These are phyloP conservation scores for Helicoverpa assulta DNA, from an alignment of 2,888 invertebrate species.

Conservation along the genomic window DNA sequence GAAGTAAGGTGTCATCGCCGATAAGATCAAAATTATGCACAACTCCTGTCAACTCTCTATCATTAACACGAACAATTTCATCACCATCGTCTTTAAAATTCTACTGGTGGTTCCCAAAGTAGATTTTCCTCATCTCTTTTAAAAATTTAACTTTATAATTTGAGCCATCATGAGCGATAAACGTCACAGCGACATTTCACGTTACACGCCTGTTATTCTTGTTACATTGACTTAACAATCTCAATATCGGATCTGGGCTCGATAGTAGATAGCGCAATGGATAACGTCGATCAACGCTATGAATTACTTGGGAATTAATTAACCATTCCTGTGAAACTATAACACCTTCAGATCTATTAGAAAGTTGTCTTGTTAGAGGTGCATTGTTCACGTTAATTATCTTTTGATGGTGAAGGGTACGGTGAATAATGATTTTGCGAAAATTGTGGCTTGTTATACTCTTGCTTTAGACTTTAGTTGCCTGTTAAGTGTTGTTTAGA, in stretches of 20 bases:
- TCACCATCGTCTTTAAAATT: conserved; percentile 1
- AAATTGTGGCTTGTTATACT: conserved; percentile 42
- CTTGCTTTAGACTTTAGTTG: conserved; percentile 22
- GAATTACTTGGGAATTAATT: conserved; percentile 83
- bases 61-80: conserved; percentile 18
- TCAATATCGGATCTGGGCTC: conserved; percentile 77
- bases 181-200: conserved; percentile 65
- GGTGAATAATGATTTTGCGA: conserved; percentile 50
- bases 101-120: neutral
- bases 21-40: conserved; percentile 2
- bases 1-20: neutral
- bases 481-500: conserved; percentile 20
- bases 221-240: conserved; percentile 80
- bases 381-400: conserved; percentile 58
- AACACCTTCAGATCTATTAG: conserved; percentile 75
- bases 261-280: conserved; percentile 72
- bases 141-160: conserved; percentile 10
- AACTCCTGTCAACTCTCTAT: neutral
- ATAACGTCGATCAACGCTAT: conserved; percentile 81
- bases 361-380: conserved; percentile 68
- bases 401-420: conserved; percentile 47
- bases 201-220: conserved; percentile 74
- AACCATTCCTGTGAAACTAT: conserved; percentile 74
- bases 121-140: neutral
- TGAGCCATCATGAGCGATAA: conserved; percentile 62